A percentile compares a stretch with the other conserved stretches of the same genome.
Evolutionary conservation across 2,888 invertebrate genomes (phyloP).

Genomic region (Ommatoiulus sabulosus): DNA sequence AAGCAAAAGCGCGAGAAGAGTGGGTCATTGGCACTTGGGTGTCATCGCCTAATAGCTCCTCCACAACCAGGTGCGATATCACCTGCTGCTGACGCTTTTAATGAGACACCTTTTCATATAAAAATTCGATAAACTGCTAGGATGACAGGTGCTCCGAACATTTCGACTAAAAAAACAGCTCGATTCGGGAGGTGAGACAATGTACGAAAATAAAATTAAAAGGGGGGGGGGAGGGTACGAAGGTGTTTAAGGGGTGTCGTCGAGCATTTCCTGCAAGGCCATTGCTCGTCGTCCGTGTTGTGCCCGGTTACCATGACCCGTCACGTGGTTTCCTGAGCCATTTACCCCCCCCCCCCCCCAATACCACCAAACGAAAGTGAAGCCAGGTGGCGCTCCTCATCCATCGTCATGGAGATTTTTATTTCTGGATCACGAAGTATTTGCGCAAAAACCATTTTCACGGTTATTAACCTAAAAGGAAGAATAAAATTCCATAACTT

Average conservation of each 20-base stretch:
- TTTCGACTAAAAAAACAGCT: neutral
- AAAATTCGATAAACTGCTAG: neutral
- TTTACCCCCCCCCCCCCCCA: neutral
- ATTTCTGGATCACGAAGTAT: neutral
- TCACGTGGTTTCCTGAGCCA: conserved; percentile 1
- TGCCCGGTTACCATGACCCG: neutral
- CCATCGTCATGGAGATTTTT: neutral
- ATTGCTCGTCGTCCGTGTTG: neutral
- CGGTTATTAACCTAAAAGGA: no score
- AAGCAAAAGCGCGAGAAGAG: neutral
- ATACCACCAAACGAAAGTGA: conserved; percentile 10
- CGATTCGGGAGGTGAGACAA: neutral
- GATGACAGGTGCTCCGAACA: neutral
- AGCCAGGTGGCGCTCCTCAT: neutral
- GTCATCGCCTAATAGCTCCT: no score
- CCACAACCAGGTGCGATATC: neutral
- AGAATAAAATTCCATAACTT: neutral
- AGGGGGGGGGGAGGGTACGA: neutral
- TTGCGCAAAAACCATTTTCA: neutral
- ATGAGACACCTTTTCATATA: neutral
- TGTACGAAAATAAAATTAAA: neutral
- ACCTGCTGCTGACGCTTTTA: neutral
- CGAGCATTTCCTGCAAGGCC: conserved; percentile 10
- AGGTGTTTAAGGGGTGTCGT: neutral
- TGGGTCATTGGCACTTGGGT: neutral